Evolutionary conservation across 2,797 vertebrate genomes (phyloP), one percentile per base, ranked within the genome.

Genomic region (Sebastes paucispinis): DNA sequence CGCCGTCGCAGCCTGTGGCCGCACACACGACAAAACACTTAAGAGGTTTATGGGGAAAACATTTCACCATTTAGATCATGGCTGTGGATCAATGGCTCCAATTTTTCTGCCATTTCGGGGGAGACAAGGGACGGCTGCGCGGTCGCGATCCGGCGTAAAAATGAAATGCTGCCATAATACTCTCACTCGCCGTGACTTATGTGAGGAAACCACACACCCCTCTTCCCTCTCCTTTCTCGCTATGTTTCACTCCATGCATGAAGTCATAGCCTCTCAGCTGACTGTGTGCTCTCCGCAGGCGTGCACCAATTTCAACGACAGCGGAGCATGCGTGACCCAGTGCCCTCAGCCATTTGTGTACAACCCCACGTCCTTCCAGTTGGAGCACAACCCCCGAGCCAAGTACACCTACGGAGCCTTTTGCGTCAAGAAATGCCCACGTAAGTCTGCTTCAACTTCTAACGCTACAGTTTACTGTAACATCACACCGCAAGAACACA

Each of bases 331-430:
- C 29, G 97, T 99, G 84, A 99, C 97, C 0, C 98, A 99, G 86
- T 99, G 98, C 79, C 98, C 98, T 18, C 97, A 98, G 91, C 98
- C 97, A 0, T 98, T 99, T 3, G 97, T 99, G 29, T 99, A 99
- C 96, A 99, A 98, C 88, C 97, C 98, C 22, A 98, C 97, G 2
- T 97, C 97, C 25, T 99, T 99, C 85, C 98, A 99, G 68, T 79
- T 99, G 84, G 98, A 99, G 81, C 97, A 97, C 91, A 99, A 99
- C 73, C 97, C 98, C 82, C 96, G 97, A 27, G 98, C 98, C 79
- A 99, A 98, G 91, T 99, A 99, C 91, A 99, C 98, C 4, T 99
- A 99, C 2, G 98, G 98, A 87, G 98, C 98, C 11, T 99, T 99
- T 87, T 99, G 98, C 13, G 98, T 99, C 87, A 98, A 98, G 92